phyloP scores from a whole-genome alignment of 1,140 invertebrate genomes.

The Musca domestica region DNA sequence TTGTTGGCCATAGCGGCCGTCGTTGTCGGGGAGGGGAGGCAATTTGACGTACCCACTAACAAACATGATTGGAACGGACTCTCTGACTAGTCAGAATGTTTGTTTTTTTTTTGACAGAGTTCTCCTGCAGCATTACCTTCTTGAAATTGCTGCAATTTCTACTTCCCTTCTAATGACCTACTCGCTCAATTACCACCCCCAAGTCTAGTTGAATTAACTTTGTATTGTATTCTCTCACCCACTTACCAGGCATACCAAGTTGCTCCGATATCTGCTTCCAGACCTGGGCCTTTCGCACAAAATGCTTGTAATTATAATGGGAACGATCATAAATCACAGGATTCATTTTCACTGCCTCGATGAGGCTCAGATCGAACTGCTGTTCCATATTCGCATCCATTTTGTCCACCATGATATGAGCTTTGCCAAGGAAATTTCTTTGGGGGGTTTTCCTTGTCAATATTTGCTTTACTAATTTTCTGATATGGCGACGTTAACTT shows the following conservation, averaged over 20 bases:
- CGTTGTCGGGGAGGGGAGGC: too few relatives aligned
- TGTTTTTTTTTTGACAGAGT: background rate
- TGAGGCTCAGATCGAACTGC: conserved; percentile 51
- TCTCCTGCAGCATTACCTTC: too few relatives aligned
- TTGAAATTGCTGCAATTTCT: too few relatives aligned
- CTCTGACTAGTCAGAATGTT: background rate
- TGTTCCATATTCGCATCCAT: conserved; percentile 50
- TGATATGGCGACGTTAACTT: background rate
- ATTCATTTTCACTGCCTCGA: conserved; percentile 51
- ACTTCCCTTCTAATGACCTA: too few relatives aligned
- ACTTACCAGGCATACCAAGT: conserved; percentile 51
- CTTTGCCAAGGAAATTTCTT: background rate
- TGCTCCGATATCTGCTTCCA: conserved; percentile 52
- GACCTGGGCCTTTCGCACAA: conserved; percentile 49
- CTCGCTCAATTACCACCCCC: background rate
- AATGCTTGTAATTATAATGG: conserved; percentile 51
- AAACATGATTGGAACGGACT: background rate
- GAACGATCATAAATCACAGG: conserved; percentile 52
- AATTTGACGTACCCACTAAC: too few relatives aligned
- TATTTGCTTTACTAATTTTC: background rate
- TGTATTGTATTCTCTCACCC: too few relatives aligned
- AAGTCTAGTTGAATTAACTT: background rate
- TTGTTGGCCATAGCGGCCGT: too few relatives aligned
- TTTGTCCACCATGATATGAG: conserved; percentile 35
- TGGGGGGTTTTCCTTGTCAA: background rate